Evolutionary conservation across 2,113 vertebrate species (phyloP).

Genomic region (Syngnathoides biaculeatus): DNA sequence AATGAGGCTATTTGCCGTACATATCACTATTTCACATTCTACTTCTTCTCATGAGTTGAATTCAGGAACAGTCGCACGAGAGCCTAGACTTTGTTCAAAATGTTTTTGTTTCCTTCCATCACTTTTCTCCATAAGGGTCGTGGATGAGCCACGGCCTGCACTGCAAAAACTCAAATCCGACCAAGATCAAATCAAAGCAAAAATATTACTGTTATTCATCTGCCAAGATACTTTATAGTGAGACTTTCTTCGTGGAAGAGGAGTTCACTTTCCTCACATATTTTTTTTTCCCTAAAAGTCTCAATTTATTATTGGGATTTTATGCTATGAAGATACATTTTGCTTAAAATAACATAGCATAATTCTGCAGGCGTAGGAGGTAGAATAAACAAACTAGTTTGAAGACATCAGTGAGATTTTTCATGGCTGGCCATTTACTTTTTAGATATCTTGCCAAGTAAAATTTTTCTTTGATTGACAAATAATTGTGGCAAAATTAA

Average conservation of each 20-base stretch:
- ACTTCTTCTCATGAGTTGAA: not conserved
- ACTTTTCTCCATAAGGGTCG: not conserved
- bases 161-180: not conserved
- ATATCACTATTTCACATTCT: slow-evolving; percentile 3
- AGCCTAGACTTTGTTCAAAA: not conserved
- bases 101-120: not conserved
- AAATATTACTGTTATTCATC: not conserved
- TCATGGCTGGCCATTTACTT: not conserved
- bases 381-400: no score
- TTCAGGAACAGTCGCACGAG: not conserved
- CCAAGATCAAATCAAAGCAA: not conserved
- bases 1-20: slow-evolving; percentile 19
- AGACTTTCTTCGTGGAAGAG: not conserved
- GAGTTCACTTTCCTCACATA: not conserved
- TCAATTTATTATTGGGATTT: not conserved
- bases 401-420: no score
- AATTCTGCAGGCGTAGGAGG: no score
- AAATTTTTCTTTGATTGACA: no score
- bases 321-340: not conserved
- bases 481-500: no score
- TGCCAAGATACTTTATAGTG: not conserved
- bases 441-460: not conserved
- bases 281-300: not conserved
- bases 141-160: not conserved
- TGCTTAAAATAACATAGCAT: no score